Conservation (phyloP, 2,888 invertebrate species). For the Parapristionchus giblindavisi region DNA sequence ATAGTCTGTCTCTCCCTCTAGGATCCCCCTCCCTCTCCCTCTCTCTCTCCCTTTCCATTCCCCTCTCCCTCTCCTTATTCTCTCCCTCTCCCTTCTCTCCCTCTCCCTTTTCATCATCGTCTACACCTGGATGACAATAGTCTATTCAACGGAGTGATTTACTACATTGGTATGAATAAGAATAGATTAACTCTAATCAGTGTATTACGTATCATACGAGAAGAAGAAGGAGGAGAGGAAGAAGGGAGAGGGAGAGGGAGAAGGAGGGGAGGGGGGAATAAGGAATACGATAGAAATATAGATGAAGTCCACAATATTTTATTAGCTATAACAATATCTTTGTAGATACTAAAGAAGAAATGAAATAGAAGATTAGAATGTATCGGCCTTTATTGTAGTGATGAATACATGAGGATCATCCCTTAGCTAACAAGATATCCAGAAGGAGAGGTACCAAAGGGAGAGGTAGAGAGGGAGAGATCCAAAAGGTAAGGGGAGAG, state of each 20-base stretch:
- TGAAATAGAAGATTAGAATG: background rate
- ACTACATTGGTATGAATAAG: background rate
- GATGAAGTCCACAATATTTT: too few species aligned
- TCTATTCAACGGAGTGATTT: conserved; percentile 7
- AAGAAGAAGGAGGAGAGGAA: background rate
- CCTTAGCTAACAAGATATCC: too few species aligned
- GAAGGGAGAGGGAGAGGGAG: background rate
- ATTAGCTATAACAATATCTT: background rate
- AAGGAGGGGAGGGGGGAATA: too few species aligned
- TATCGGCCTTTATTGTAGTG: too few species aligned
- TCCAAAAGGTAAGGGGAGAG: too few species aligned
- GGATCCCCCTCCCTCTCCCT: too few species aligned
- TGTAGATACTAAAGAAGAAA: background rate
- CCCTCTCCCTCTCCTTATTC: background rate
- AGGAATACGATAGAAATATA: too few species aligned
- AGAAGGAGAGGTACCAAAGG: too few species aligned
- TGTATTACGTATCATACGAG: conserved; percentile 19
- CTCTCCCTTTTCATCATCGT: conserved; percentile 5
- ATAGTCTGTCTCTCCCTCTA: too few species aligned
- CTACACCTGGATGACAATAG: conserved; percentile 3
- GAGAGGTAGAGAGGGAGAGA: too few species aligned
- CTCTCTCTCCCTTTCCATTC: background rate
- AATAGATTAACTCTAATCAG: conserved; percentile 16
- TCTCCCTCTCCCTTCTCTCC: background rate
- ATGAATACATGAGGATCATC: too few species aligned